Evolutionary conservation across 1,140 invertebrate species (phyloP), one percentile per base, ranked within the genome.

Genomic region (Drosophila saltans): DNA sequence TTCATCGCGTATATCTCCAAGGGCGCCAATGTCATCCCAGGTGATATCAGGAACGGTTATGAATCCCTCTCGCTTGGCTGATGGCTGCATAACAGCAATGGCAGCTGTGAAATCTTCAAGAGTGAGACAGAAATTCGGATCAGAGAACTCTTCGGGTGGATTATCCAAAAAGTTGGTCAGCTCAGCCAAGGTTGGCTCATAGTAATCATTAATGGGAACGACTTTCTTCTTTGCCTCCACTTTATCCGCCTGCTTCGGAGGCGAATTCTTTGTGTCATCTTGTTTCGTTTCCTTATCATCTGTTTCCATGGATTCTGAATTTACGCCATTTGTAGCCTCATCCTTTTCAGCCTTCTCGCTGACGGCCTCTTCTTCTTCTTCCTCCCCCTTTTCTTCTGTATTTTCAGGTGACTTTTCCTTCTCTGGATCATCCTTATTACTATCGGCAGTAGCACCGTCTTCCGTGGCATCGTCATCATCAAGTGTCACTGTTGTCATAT

Each of bases 11-110:
- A 99, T 96, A 91, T 97, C 94, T 39, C 95, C 94, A 8, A 99
- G 91, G 1, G 98, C 98, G 1, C 99, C 99, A 81, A 99, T 95
- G 93, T 99, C 98, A 71, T 98, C 95, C 99, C 99, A 99, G 0
- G 97, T 98, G 0, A 98, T 97, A 94, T 99, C 97, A 9, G 99
- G 98, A 21, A 99, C 97, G 6, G 98, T 99, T 3, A 97, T 97
- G 93, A 99, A 99, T 57, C 99, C 99, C 94, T 99, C 98, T 74
- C 98, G 94, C 79, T 98, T 98, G 0, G 97, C 96, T 56, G 97
- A 98, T n/a, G 98, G 98, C 92, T 97, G 96, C 16, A 98, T 96
- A 77, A 95, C 93, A 84, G 96, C 96, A 7, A 99, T 90, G 24
- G 98, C 98, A 76, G 93, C 94, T 61, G 95, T 80, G 88, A 98